Conservation (phyloP, 2,113 vertebrate genomes). For the Grammomys surdaster region DNA sequence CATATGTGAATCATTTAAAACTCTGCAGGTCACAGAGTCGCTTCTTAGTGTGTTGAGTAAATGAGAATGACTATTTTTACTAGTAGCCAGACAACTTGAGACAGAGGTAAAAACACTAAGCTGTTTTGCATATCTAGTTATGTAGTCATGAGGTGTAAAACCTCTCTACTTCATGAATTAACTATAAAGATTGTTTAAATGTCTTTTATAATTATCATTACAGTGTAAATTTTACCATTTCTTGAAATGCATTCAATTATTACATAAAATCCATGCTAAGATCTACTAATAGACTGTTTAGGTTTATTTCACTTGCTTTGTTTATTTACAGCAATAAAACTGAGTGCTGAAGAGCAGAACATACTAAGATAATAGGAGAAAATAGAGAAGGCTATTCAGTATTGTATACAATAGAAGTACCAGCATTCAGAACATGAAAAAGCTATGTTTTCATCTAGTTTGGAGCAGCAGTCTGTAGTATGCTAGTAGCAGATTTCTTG, state of each 20-base stretch:
- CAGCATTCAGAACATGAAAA: not conserved
- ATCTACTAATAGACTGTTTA: not conserved
- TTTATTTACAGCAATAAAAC: not conserved
- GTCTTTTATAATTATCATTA: conserved; percentile 64
- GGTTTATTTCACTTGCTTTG: not conserved
- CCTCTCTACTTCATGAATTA: conserved; percentile 71
- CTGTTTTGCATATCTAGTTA: conserved; percentile 62
- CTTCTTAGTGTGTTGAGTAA: conserved; percentile 25
- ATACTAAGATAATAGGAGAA: not conserved
- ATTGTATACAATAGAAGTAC: fast-evolving
- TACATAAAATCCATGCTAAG: conserved; percentile 24
- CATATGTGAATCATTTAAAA: not conserved
- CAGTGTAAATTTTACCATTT: conserved; percentile 35
- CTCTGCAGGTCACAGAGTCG: not conserved
- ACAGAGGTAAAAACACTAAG: conserved; percentile 38
- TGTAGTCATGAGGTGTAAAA: conserved; percentile 55
- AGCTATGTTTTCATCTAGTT: not conserved
- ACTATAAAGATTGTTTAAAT: conserved; percentile 67
- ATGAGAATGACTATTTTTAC: conserved; percentile 63
- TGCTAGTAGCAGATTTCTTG: not conserved
- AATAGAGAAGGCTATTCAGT: not conserved
- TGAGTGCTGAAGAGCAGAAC: not conserved
- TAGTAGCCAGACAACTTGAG: conserved; percentile 34
- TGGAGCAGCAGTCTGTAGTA: fast-evolving
- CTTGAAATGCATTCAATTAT: conserved; percentile 23